Base-by-base conservation (phyloP, 2,113 vertebrate species). In the Hiodon tergisus region DNA sequence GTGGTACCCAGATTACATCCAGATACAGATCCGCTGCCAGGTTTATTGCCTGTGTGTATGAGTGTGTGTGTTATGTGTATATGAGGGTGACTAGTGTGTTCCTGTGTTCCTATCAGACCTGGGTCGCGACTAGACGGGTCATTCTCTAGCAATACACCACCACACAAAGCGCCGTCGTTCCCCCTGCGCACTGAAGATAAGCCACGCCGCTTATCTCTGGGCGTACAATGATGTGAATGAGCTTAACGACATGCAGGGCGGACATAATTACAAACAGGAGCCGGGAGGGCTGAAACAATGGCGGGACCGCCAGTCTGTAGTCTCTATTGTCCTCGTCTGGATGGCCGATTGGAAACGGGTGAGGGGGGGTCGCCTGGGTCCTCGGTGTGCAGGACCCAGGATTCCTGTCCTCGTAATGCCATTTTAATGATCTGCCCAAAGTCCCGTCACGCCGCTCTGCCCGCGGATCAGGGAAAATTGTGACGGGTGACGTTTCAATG, bases 111-210 rank as follows among this genome's bases (percentile, higher is more conserved):
- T 61, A 51, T 69, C 57, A 31, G 47, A 16, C 6, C 31, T 67
- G 53, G 62, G 74, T 63, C 62, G 17, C 4, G 47, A 78, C 77
- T 78, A 81, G 76, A 67, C 77, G 81, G 85, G 80, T 77, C 72
- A 79, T 78, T 83, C 82, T 79, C 82, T 82, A 79, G 76, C 65
- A 17, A 17, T 78, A 31, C n/a, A 46, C n/a, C 6, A 4, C 51
- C 14, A 67, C 7, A 16, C 50, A 47, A 57, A 63, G 73, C 10
- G 51, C 13, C 47, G 78, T 83, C 72, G 69, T 63, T 76, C 79
- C 76, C 78, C 75, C 77, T 84, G 81, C 75, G 78, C 60, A 69
- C 75, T 9, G 54, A 75, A 76, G 83, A 87, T 87, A 85, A 87
- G 83, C 83, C 68, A 57, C 4, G 17, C 74, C 2, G 46, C 78